Base-by-base conservation (phyloP, 2,113 vertebrate species). In the Hassar affinis region DNA sequence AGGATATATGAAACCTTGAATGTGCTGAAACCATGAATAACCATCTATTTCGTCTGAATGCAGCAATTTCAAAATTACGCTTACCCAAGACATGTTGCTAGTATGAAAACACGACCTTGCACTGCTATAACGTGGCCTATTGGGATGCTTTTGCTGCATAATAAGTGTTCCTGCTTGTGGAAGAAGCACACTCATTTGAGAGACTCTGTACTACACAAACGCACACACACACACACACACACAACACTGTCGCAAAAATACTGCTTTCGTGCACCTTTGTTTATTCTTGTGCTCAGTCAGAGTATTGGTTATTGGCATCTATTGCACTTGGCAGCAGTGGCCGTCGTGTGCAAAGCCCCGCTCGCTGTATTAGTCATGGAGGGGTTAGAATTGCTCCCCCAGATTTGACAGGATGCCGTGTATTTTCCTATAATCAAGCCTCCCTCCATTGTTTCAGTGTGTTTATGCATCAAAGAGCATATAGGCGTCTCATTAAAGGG, bases 401-500 rank as follows among this genome's bases (percentile, higher is more conserved):
- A 71, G 56, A 25, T 30, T 84, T 71, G n/a, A n/a, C 12, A 12
- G 78, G 64, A 54, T 25, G 56, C 59, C 35, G 74, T 86, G 80
- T 72, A 85, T 86, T 85, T 86, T 85, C 78, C 85, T 85, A 66
- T 83, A 85, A 88, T 88, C 83, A 86, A 54, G 52, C 72, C 30
- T 80, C 85, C 72, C 30, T 80, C 85, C 66, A 86, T 86, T 88
- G 85, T 85, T 81, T 86, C 82, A 86, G 66, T 86, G 75, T 88
- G 85, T 86, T 88, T 83, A 80, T 85, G 87, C 87, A 85, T 85
- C 78, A 88, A 85, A 86, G 83, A 80, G 78, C 72, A 85, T 81
- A 85, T 86, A 83, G 87, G 87, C 56, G 85, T 85, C 84, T 83
- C 61, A 82, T 85, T 82, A 84, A 88, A 76, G n/a, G n/a, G n/a